A percentile compares a stretch with the other conserved stretches of the same genome.
These are phyloP conservation scores for Argyrosomus regius DNA, from an alignment of 2,797 vertebrate genomes.

Conservation along the genomic window DNA sequence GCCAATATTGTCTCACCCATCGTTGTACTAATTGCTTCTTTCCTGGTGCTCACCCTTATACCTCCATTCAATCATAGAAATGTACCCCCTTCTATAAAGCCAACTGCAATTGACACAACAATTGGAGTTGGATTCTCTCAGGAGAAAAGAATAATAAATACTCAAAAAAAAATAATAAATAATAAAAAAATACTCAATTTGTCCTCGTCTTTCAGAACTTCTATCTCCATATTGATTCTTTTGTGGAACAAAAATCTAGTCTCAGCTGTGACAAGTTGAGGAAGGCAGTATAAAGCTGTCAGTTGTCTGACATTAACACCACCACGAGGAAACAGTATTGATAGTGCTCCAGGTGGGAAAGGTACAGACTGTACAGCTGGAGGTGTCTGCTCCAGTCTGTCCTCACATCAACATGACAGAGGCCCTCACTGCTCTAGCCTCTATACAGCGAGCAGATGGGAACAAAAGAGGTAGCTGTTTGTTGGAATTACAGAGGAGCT, in stretches of 20 bases:
- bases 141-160: no score
- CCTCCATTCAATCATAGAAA: conserved; percentile 28
- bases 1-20: not conserved
- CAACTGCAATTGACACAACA: conserved; percentile 36
- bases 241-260: conserved; percentile 24
- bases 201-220: conserved; percentile 40
- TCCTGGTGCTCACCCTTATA: conserved; percentile 5
- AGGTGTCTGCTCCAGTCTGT: conserved; percentile 74
- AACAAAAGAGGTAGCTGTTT: conserved; percentile 78
- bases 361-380: conserved; percentile 72
- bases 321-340: conserved; percentile 38
- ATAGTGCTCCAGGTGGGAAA: conserved; percentile 60
- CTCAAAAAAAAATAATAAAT: no score
- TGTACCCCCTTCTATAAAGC: conserved; percentile 20
- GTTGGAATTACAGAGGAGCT: conserved; percentile 77
- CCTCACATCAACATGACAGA: conserved; percentile 57
- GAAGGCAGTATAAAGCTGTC: conserved; percentile 41
- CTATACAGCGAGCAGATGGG: conserved; percentile 67
- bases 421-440: conserved; percentile 21
- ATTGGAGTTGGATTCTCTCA: not conserved
- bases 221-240: conserved; percentile 57
- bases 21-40: conserved; percentile 27
- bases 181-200: conserved; percentile 12
- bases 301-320: conserved; percentile 52
- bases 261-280: conserved; percentile 13